Evolutionary conservation across 2,888 invertebrate genomes (phyloP).

Genomic region (Drosophila parthenogenetica): DNA sequence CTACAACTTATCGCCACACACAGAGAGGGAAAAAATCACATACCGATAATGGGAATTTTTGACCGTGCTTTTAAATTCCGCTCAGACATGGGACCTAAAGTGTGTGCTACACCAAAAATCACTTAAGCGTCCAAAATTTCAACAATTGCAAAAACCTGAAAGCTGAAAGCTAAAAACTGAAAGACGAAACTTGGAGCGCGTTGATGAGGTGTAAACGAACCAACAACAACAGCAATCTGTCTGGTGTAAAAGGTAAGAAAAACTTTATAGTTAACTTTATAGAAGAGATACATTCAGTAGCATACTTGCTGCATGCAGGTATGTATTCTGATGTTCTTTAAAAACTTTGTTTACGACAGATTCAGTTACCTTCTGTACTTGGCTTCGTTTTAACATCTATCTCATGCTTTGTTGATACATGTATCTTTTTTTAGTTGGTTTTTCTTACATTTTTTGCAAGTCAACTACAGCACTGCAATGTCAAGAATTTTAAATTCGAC

Average conservation of each 20-base stretch:
- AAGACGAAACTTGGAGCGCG: slow-evolving; percentile 21
- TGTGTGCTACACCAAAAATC: slow-evolving; percentile 71
- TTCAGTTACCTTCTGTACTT: slow-evolving; percentile 6
- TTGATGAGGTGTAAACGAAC: slow-evolving; percentile 42
- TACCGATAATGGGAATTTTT: slow-evolving; percentile 16
- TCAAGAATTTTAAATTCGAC: slow-evolving; percentile 1
- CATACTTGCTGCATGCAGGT: background rate
- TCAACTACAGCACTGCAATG: slow-evolving; percentile 1
- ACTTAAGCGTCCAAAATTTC: slow-evolving; percentile 68
- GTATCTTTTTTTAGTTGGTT: slow-evolving; percentile 3
- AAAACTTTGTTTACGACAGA: slow-evolving; percentile 55
- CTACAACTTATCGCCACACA: slow-evolving; percentile 47
- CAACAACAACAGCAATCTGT: slow-evolving; percentile 32
- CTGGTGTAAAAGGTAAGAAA: slow-evolving; percentile 49
- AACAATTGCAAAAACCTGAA: slow-evolving; percentile 57
- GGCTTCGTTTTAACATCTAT: background rate
- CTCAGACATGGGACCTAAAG: slow-evolving; percentile 47
- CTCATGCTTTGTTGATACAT: slow-evolving; percentile 11
- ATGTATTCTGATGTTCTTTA: slow-evolving; percentile 12
- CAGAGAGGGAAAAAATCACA: background rate
- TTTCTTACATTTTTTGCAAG: background rate
- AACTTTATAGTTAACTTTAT: slow-evolving; percentile 64
- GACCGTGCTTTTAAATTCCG: slow-evolving; percentile 30
- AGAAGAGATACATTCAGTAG: slow-evolving; percentile 48
- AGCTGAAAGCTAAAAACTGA: slow-evolving; percentile 44